Percentiles rank a stretch among this genome's conserved stretches.
These are phyloP conservation scores for Pangasianodon hypophthalmus DNA, from an alignment of 2,113 vertebrate genomes.

Conservation along the genomic window DNA sequence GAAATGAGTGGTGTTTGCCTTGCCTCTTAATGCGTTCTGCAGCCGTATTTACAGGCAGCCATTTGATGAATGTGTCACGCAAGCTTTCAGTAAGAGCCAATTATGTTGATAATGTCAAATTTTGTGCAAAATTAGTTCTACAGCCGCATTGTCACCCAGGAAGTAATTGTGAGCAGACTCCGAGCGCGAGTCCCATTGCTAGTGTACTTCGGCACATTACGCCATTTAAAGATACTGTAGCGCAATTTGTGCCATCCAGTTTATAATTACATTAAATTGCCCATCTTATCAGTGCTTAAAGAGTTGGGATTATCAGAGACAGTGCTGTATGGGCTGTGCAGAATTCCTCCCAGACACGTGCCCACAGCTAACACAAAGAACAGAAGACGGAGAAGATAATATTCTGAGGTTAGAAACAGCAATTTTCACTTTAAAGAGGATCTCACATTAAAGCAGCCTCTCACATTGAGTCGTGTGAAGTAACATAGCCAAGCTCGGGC, in stretches of 20 bases:
- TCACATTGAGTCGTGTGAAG: constrained; percentile 66
- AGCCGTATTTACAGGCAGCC: constrained; percentile 80
- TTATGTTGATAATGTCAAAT: constrained; percentile 98
- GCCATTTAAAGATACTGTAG: constrained; percentile 71
- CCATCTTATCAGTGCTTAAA: constrained; percentile 77
- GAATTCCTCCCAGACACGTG: constrained; percentile 71
- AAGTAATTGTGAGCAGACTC: constrained; percentile 75
- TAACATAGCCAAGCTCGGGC: constrained; percentile 66
- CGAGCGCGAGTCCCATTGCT: constrained; percentile 71
- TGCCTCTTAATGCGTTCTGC: constrained; percentile 79
- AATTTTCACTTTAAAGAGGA: constrained; percentile 75
- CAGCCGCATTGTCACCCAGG: constrained; percentile 74
- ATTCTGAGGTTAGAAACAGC: constrained; percentile 76
- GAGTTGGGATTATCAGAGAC: constrained; percentile 78
- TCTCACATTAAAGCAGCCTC: constrained; percentile 64
- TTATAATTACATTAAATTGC: constrained; percentile 82
- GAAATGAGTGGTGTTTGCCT: constrained; percentile 79
- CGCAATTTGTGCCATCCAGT: constrained; percentile 72
- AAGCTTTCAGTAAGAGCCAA: constrained; percentile 87
- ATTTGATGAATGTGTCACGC: constrained; percentile 91
- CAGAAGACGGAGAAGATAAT: constrained; percentile 71
- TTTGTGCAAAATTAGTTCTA: constrained; percentile 83
- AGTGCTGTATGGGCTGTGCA: constrained; percentile 70
- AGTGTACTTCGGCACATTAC: constrained; percentile 69
- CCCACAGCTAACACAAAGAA: constrained; percentile 71